Base-by-base conservation (phyloP, 2,888 invertebrate genomes). In the Brachypterus glaber region DNA sequence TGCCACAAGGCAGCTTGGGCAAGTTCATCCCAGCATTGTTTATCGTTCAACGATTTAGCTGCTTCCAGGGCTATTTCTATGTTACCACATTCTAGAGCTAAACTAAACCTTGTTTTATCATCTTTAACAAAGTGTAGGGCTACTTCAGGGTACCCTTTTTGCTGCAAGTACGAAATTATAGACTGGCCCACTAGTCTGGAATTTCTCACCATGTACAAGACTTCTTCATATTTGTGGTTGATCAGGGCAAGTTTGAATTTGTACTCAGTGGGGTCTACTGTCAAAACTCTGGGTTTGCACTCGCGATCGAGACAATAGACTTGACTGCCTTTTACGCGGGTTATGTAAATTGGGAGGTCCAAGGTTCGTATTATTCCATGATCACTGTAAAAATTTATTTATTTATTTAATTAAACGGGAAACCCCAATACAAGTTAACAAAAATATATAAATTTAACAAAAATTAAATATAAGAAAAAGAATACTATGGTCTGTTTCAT, bases 51-150 rank as follows among this genome's bases (percentile, higher is more conserved):
- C 1, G 86, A 82, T 63, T 91, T 86, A 1, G 98, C 97, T 0
- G 97, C 95, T 59, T 97, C 96, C 13, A 98, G 62, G 0, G 97
- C 98, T 37, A 92, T 91, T 62, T 98, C 96, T 50, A 98, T 92
- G 64, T 98, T 97, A 1, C 96, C 96, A 64, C 98, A 99, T 64
- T 98, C 97, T 17, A 98, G 67, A 0, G 98, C 97, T 39, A 99
- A 67, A 0, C 92, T 85, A 58, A 99, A 89, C 13, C 95, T 75
- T 0, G 97, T 99, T 61, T 95, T 95, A 47, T 97, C 90, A 62
- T 98, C 97, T 64, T 98, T 97, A 2, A 98, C 98, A 68, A 98
- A 98, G 67, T 98, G 97, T 3, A 98, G 71, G 0, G 98, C 98
- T 7, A 98, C 95, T 68, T 98, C 97, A 0, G 98, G 97, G 62